These are phyloP conservation scores for Pseudolaguvia tuberculata DNA, from an alignment of 2,113 vertebrate species.

Conservation along the genomic window DNA sequence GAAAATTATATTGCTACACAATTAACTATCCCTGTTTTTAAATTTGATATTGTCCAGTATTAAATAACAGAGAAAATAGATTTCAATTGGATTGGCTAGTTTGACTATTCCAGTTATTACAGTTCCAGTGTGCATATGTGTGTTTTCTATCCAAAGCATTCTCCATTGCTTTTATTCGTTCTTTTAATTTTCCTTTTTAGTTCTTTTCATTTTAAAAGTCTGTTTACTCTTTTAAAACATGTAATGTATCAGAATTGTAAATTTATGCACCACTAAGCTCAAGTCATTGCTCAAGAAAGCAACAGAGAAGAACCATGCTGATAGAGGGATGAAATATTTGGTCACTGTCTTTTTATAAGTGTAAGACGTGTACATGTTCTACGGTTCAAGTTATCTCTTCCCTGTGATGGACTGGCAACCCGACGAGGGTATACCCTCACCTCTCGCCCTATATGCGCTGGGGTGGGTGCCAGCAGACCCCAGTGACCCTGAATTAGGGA, in stretches of 20 bases:
- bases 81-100: conserved; percentile 1
- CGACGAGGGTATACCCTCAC: no score
- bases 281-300: not conserved
- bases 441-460: no score
- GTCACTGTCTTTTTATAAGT: no score
- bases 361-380: no score
- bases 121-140: not conserved
- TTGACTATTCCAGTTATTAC: no score
- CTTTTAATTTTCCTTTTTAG: not conserved
- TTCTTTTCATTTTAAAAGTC: not conserved
- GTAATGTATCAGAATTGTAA: not conserved
- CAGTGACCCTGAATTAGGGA: no score
- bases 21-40: not conserved
- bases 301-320: conserved; percentile 1
- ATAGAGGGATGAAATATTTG: not conserved
- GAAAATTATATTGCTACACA: not conserved
- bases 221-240: not conserved
- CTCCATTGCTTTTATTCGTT: conserved; percentile 1
- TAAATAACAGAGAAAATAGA: not conserved
- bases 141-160: not conserved
- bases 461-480: no score
- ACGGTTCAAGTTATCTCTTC: no score
- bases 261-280: not conserved
- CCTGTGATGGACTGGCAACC: no score
- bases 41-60: not conserved